Evolutionary conservation across 1,140 invertebrate genomes (phyloP).

Genomic region (Brevipalpus yothersi): DNA sequence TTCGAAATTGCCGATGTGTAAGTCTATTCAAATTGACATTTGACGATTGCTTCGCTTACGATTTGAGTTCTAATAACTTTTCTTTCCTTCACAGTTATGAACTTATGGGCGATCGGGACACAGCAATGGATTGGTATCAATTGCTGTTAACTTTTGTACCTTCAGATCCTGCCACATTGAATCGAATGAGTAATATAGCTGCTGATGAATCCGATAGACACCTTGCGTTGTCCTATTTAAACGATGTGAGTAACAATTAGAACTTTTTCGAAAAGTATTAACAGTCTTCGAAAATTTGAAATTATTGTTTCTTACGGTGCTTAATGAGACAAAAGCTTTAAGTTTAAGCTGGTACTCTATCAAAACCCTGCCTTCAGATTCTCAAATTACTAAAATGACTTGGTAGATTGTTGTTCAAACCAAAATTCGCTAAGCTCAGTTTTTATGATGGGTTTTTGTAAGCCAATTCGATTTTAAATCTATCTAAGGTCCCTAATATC

Average conservation of each 20-base stretch:
- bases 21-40: conserved; percentile 3
- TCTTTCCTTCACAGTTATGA: conserved; percentile 26
- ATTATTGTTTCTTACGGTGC: too few relatives aligned
- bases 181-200: conserved; percentile 58
- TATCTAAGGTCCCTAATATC: neutral
- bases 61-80: neutral
- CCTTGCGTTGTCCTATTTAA: conserved; percentile 72
- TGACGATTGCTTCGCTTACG: conserved; percentile 2
- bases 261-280: neutral
- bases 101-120: conserved; percentile 40
- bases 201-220: conserved; percentile 64
- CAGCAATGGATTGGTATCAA: conserved; percentile 44
- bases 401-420: too few relatives aligned
- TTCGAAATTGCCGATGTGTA: conserved; percentile 62
- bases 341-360: too few relatives aligned
- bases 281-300: too few relatives aligned
- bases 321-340: too few relatives aligned
- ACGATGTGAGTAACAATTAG: conserved; percentile 35
- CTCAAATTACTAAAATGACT: too few relatives aligned
- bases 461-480: neutral
- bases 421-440: neutral
- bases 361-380: too few relatives aligned
- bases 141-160: conserved; percentile 58
- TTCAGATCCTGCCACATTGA: conserved; percentile 52
- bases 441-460: neutral